These are phyloP conservation scores for Cantharis lateralis DNA, from an alignment of 2,888 invertebrate species.

Conservation along the genomic window DNA sequence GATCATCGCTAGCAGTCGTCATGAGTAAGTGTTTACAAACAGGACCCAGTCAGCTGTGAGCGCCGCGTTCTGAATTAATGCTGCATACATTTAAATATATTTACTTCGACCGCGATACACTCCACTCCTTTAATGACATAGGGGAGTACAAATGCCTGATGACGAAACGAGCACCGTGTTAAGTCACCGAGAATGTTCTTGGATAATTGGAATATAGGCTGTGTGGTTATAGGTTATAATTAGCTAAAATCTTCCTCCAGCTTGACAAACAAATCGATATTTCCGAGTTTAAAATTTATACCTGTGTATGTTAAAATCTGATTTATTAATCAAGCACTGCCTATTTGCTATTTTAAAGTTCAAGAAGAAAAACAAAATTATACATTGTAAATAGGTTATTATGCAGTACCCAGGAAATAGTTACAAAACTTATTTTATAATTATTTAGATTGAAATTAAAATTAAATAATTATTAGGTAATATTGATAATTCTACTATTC, in stretches of 20 bases:
- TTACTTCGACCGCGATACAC: constrained; percentile 44
- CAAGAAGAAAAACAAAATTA: neutral
- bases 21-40: constrained; percentile 55
- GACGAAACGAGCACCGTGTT: constrained; percentile 30
- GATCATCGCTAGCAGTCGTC: constrained; percentile 38
- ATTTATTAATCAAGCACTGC: neutral
- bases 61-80: constrained; percentile 58
- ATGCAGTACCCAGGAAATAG: no score
- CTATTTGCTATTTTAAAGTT: neutral
- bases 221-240: constrained; percentile 22
- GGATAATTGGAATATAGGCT: constrained; percentile 28
- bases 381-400: neutral
- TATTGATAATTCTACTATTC: no score
- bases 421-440: no score
- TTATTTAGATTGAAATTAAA: no score
- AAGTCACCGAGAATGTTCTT: constrained; percentile 29
- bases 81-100: constrained; percentile 59
- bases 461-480: no score
- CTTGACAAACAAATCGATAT: neutral
- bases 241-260: neutral
- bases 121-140: constrained; percentile 33
- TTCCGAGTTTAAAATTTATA: neutral
- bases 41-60: constrained; percentile 58
- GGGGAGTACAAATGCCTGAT: constrained; percentile 32
- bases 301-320: neutral